These are phyloP conservation scores for Halcyon leucocephala DNA, from an alignment of 2,797 vertebrate species.

Conservation along the genomic window DNA sequence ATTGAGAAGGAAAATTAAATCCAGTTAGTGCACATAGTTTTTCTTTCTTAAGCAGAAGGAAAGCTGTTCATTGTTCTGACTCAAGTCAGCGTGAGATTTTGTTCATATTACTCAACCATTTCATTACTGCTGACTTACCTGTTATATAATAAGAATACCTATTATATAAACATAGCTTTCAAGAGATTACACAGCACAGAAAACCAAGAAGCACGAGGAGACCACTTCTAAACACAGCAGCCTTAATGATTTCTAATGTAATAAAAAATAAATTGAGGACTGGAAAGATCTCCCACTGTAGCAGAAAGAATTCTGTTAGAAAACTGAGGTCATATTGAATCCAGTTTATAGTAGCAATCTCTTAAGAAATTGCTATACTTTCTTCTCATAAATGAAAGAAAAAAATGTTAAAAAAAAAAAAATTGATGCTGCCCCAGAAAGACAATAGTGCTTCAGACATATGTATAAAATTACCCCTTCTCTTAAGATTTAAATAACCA, in stretches of 20 bases:
- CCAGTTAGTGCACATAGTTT: not conserved
- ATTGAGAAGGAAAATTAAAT: not conserved
- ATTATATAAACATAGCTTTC: not conserved
- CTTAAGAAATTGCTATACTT: not conserved
- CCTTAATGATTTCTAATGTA: not conserved
- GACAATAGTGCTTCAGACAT: not conserved
- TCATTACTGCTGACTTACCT: not conserved
- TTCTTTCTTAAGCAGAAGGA: not conserved
- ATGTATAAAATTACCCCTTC: not conserved
- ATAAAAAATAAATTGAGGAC: not conserved
- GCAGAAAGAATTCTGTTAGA: not conserved
- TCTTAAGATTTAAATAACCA: not conserved
- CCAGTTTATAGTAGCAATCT: not conserved
- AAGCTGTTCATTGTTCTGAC: not conserved
- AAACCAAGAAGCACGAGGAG: not conserved
- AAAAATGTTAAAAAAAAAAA: not conserved
- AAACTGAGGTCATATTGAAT: not conserved
- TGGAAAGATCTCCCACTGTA: not conserved
- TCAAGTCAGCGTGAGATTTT: not conserved
- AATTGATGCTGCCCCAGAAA: not conserved
- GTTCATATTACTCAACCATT: not conserved
- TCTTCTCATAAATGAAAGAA: not conserved
- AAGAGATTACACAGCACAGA: not conserved
- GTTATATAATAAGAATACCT: not conserved
- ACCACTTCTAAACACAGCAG: not conserved